A percentile compares a stretch with the other conserved stretches of the same genome.
Conservation (phyloP, 1,140 invertebrate species). For the Chlorops oryzae region DNA sequence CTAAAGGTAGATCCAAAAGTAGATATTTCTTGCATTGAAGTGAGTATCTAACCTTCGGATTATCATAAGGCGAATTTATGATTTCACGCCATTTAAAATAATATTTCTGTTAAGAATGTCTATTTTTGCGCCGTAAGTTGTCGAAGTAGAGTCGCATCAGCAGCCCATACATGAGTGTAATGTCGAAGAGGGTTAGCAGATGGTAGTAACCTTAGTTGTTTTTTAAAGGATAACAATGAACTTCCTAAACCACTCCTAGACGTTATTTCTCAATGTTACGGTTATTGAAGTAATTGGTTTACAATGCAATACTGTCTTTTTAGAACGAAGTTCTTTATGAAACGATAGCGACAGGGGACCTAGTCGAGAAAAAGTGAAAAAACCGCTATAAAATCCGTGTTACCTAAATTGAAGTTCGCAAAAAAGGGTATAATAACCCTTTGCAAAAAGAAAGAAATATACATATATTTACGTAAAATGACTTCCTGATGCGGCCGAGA, state of each 20-base stretch:
- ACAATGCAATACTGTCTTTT: not conserved
- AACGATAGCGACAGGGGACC: too few relatives aligned
- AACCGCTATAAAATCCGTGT: too few relatives aligned
- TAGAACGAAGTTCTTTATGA: too few relatives aligned
- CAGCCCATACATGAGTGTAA: not conserved
- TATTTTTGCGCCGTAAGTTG: slow-evolving; percentile 2
- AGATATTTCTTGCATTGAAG: not conserved
- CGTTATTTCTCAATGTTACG: not conserved
- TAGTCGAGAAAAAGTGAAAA: too few relatives aligned
- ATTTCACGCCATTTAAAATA: not conserved
- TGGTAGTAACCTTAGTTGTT: not conserved
- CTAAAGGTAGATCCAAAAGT: not conserved
- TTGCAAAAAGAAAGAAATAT: too few relatives aligned
- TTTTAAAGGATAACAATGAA: not conserved
- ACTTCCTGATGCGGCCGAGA: too few relatives aligned
- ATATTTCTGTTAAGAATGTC: not conserved
- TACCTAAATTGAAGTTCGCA: too few relatives aligned
- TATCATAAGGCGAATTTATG: not conserved
- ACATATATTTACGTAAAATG: too few relatives aligned
- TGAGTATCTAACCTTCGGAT: not conserved
- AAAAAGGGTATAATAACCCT: too few relatives aligned
- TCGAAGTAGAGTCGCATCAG: not conserved
- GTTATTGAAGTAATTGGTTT: not conserved
- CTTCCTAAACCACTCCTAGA: not conserved
- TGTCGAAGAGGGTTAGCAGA: not conserved